Evolutionary conservation across 2,888 invertebrate species (phyloP).

Genomic region (Chaetoderma sp.): DNA sequence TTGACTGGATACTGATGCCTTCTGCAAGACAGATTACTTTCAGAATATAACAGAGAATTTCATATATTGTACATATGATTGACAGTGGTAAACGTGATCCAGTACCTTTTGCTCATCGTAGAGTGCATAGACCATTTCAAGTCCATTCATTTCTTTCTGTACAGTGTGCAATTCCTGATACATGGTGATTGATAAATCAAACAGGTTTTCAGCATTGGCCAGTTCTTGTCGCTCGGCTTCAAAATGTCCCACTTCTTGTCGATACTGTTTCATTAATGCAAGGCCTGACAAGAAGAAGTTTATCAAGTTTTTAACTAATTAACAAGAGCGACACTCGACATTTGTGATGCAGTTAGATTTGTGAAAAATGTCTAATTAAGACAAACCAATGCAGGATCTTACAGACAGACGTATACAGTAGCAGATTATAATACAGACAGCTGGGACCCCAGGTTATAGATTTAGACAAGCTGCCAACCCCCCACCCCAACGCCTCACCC

Average conservation of each 20-base stretch:
- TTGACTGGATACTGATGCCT: too few relatives aligned
- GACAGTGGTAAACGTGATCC: too few relatives aligned
- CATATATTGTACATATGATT: too few relatives aligned
- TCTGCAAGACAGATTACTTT: too few relatives aligned
- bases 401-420: too few relatives aligned
- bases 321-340: neutral
- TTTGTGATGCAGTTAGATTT: neutral
- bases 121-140: constrained; percentile 82
- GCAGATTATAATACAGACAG: too few relatives aligned
- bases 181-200: constrained; percentile 87
- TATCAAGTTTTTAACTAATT: neutral
- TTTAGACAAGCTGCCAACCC: too few relatives aligned
- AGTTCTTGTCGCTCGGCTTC: constrained; percentile 77
- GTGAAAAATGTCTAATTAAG: too few relatives aligned
- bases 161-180: constrained; percentile 79
- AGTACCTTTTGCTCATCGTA: constrained; percentile 81
- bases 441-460: too few relatives aligned
- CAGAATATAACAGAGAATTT: too few relatives aligned
- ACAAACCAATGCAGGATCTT: too few relatives aligned
- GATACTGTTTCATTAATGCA: constrained; percentile 74
- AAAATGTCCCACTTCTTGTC: constrained; percentile 76
- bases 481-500: too few relatives aligned
- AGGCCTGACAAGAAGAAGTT: constrained; percentile 58
- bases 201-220: constrained; percentile 84
- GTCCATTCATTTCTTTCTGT: constrained; percentile 71